Percentiles rank a stretch among this genome's conserved stretches.
Evolutionary conservation across 2,888 invertebrate species (phyloP).

Genomic region (Operophtera brumata): DNA sequence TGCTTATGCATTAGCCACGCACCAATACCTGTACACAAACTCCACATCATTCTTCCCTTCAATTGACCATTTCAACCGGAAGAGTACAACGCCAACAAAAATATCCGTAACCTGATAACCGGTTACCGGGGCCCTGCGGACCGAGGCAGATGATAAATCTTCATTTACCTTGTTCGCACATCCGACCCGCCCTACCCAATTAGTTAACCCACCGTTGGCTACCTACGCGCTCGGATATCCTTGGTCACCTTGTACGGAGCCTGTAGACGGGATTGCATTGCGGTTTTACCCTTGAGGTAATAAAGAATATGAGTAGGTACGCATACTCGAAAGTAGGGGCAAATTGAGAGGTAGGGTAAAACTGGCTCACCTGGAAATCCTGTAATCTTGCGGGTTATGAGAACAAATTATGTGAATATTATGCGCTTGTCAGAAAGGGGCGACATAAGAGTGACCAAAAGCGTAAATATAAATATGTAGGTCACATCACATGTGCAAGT

Average conservation of each 20-base stretch:
- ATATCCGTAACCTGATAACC: slow-evolving; percentile 37
- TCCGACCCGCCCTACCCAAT: slow-evolving; percentile 73
- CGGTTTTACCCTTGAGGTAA: slow-evolving; percentile 35
- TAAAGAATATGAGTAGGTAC: slow-evolving; percentile 24
- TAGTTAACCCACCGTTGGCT: slow-evolving; percentile 57
- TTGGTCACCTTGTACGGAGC: slow-evolving; percentile 57
- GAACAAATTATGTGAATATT: slow-evolving; percentile 9
- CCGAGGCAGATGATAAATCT: slow-evolving; percentile 71
- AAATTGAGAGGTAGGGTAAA: slow-evolving; percentile 23
- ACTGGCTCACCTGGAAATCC: slow-evolving; percentile 21
- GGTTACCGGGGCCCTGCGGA: slow-evolving; percentile 45
- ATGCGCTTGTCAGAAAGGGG: slow-evolving; percentile 9
- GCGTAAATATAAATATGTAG: too few species aligned
- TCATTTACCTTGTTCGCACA: slow-evolving; percentile 76
- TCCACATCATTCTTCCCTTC: slow-evolving; percentile 32
- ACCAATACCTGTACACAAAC: slow-evolving; percentile 14
- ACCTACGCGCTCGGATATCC: slow-evolving; percentile 58
- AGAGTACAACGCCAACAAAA: slow-evolving; percentile 34
- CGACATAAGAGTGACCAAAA: too few species aligned
- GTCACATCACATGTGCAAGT: too few species aligned
- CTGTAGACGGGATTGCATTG: slow-evolving; percentile 37
- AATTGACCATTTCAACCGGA: slow-evolving; percentile 33
- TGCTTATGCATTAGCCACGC: slow-evolving; percentile 1
- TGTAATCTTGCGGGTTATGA: slow-evolving; percentile 17
- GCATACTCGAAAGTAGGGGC: slow-evolving; percentile 24